phyloP scores from a whole-genome alignment of 2,797 vertebrate genomes.

The Gambelia wislizenii region DNA sequence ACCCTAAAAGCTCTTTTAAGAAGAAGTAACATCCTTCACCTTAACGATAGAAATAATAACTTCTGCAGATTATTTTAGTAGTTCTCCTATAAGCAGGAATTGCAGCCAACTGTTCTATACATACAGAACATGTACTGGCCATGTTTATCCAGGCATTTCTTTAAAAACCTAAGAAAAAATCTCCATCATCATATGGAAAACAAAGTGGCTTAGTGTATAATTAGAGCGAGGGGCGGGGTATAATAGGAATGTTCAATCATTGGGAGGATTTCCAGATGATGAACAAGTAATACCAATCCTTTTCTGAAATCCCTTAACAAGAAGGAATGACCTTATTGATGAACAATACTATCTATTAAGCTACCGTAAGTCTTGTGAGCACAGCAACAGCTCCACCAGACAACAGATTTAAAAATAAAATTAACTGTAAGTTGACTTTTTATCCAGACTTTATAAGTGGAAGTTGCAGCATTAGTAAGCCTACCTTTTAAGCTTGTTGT shows the following conservation, averaged over 20 bases:
- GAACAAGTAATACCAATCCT: neutral
- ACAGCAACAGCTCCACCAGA: neutral
- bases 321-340: neutral
- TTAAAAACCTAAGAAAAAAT: constrained; percentile 26
- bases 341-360: neutral
- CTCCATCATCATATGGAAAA: neutral
- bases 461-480: neutral
- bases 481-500: neutral
- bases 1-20: constrained; percentile 22
- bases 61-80: constrained; percentile 14
- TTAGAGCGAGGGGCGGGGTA: neutral
- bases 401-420: no score
- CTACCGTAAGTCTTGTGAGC: neutral
- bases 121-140: constrained; percentile 27
- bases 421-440: neutral
- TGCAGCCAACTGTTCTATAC: constrained; percentile 2
- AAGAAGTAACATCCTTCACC: constrained; percentile 18
- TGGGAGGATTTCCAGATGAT: neutral
- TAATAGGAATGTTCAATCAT: neutral
- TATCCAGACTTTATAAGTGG: neutral
- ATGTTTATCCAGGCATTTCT: constrained; percentile 50
- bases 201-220: neutral
- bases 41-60: constrained; percentile 29
- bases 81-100: neutral
- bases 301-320: neutral